Percentiles rank a stretch among this genome's conserved stretches.
These are phyloP conservation scores for Eolophus roseicapilla DNA, from an alignment of 2,113 vertebrate genomes.

Conservation along the genomic window DNA sequence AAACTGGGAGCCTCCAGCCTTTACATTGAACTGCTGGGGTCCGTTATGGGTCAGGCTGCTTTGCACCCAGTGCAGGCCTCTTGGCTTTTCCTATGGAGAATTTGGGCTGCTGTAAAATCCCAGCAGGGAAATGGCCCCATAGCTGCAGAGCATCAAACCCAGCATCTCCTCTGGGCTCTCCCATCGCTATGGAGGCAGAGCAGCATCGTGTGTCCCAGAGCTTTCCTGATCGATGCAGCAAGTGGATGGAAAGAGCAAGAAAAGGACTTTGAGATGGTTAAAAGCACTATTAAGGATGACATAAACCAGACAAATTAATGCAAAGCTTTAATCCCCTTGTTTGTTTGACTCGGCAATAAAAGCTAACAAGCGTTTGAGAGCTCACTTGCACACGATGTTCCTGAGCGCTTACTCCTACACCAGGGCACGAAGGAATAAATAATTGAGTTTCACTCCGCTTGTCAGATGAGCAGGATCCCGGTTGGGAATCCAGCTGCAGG, in stretches of 20 bases:
- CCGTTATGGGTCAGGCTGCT: accelerated
- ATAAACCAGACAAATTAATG: not conserved
- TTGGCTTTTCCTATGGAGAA: not conserved
- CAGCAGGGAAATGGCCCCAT: not conserved
- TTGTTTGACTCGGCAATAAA: not conserved
- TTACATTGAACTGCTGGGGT: not conserved
- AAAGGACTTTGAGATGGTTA: not conserved
- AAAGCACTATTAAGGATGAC: not conserved
- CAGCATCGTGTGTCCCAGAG: not conserved
- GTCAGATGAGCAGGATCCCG: not conserved
- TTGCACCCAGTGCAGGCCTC: accelerated
- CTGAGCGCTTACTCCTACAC: not conserved
- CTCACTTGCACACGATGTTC: not conserved
- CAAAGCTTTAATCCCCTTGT: not conserved
- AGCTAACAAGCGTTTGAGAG: not conserved
- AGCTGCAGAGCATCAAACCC: not conserved
- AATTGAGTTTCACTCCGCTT: not conserved
- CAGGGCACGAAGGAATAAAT: not conserved
- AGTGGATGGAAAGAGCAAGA: not conserved
- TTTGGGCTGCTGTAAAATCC: not conserved
- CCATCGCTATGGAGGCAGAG: not conserved
- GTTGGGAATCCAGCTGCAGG: not conserved
- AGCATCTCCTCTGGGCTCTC: not conserved
- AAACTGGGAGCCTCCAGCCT: not conserved
- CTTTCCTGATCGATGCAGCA: not conserved